These are phyloP conservation scores for Lissonota sp. DNA, from an alignment of 2,888 invertebrate species.

Conservation along the genomic window DNA sequence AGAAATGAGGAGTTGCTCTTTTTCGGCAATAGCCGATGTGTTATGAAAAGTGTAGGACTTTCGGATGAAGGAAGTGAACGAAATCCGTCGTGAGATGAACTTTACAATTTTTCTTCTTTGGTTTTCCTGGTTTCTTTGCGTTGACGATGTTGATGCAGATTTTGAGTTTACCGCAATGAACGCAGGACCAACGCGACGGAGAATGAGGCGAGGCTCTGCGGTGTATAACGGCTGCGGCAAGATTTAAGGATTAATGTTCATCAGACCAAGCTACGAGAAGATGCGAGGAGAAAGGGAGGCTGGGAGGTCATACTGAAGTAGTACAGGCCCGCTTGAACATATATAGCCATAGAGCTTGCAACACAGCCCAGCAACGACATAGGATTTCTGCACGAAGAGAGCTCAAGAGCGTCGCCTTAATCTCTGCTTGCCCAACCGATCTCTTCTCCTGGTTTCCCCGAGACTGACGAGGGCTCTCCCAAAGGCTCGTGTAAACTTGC, in stretches of 20 bases:
- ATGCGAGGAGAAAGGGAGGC: slow-evolving; percentile 2
- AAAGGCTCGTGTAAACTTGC: slow-evolving; percentile 27
- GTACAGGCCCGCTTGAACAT: slow-evolving; percentile 30
- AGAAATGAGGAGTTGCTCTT: not conserved
- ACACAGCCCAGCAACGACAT: slow-evolving; percentile 57
- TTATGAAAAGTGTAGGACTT: not conserved
- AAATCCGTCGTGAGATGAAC: slow-evolving; percentile 6
- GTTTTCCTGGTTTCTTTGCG: slow-evolving; percentile 5
- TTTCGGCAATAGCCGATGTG: slow-evolving; percentile 8
- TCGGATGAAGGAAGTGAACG: slow-evolving; percentile 21
- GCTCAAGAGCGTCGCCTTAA: slow-evolving; percentile 76
- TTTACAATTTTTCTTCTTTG: no score
- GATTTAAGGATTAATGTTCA: slow-evolving; percentile 75
- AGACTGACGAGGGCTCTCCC: slow-evolving; percentile 19
- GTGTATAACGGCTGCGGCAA: slow-evolving; percentile 60
- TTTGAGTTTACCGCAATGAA: slow-evolving; percentile 17
- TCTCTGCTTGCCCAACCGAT: slow-evolving; percentile 73
- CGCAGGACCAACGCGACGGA: slow-evolving; percentile 28
- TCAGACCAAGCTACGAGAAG: slow-evolving; percentile 74
- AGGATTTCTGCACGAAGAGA: slow-evolving; percentile 72
- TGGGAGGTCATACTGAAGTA: slow-evolving; percentile 23
- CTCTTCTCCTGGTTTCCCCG: slow-evolving; percentile 55
- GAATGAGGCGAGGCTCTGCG: slow-evolving; percentile 48
- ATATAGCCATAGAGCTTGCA: slow-evolving; percentile 20
- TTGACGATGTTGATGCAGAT: slow-evolving; percentile 7